Percentiles rank a stretch among this genome's conserved stretches.
Evolutionary conservation across 2,888 invertebrate species (phyloP).

Genomic region (Blastobasis lacticolella): DNA sequence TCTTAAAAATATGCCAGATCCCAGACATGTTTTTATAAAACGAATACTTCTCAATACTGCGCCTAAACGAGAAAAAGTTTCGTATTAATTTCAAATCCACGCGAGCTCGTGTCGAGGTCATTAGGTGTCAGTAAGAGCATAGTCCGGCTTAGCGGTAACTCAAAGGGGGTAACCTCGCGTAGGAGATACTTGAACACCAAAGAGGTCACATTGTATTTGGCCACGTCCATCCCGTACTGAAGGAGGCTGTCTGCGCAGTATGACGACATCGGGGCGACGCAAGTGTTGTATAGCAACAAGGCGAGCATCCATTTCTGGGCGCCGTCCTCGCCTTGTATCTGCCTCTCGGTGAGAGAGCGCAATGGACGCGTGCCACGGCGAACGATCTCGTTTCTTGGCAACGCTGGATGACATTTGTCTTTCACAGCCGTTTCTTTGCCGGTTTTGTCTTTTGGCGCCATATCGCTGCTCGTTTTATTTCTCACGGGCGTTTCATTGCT

Average conservation of each 20-base stretch:
- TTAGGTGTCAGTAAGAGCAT: constrained; percentile 49
- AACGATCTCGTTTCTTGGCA: constrained; percentile 2
- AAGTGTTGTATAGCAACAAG: constrained; percentile 56
- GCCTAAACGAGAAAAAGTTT: constrained; percentile 29
- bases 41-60: constrained; percentile 41
- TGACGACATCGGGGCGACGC: constrained; percentile 56
- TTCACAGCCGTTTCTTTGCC: too few relatives aligned
- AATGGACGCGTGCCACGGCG: constrained; percentile 14
- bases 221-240: constrained; percentile 59
- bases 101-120: not conserved
- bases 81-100: constrained; percentile 1
- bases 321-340: constrained; percentile 19
- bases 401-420: not conserved
- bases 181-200: constrained; percentile 45
- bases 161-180: constrained; percentile 43
- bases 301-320: constrained; percentile 59
- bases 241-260: constrained; percentile 57
- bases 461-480: too few relatives aligned
- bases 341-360: constrained; percentile 20
- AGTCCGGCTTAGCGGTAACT: constrained; percentile 29
- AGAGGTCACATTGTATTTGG: constrained; percentile 52
- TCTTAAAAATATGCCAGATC: constrained; percentile 66
- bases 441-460: too few relatives aligned
- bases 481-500: constrained; percentile 9
- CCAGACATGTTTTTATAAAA: constrained; percentile 66